Evolutionary conservation across 2,888 invertebrate genomes (phyloP).

Genomic region (Eupithecia abbreviata): DNA sequence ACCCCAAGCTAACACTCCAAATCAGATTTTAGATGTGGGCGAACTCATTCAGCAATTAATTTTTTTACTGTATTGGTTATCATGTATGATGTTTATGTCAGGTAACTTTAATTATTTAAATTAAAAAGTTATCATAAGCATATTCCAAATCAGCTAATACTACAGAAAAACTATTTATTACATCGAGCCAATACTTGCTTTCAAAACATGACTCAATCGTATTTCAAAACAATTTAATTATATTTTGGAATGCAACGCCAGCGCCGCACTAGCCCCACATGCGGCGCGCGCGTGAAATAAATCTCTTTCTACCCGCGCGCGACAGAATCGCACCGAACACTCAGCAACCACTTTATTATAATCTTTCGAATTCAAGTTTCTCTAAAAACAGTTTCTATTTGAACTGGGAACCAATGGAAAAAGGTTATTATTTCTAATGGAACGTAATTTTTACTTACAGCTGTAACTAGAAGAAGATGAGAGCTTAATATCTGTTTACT

Average conservation of each 20-base stretch:
- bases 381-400: conserved; percentile 1
- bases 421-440: no score
- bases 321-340: conserved; percentile 63
- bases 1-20: not conserved
- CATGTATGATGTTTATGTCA: not conserved
- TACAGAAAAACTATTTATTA: not conserved
- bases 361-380: conserved; percentile 21
- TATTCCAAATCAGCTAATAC: not conserved
- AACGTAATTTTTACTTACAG: no score
- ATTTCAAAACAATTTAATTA: conserved; percentile 7
- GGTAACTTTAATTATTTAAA: not conserved
- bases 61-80: not conserved
- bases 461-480: no score
- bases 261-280: conserved; percentile 30
- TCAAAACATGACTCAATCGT: conserved; percentile 4
- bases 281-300: conserved; percentile 52
- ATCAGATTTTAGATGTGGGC: not conserved
- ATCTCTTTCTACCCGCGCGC: conserved; percentile 54
- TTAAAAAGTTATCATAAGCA: not conserved
- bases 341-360: conserved; percentile 50
- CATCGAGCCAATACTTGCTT: not conserved
- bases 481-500: no score
- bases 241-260: not conserved
- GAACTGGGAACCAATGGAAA: not conserved
- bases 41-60: not conserved